Conservation (phyloP, 2,888 invertebrate genomes). For the Drosophila birchii region DNA sequence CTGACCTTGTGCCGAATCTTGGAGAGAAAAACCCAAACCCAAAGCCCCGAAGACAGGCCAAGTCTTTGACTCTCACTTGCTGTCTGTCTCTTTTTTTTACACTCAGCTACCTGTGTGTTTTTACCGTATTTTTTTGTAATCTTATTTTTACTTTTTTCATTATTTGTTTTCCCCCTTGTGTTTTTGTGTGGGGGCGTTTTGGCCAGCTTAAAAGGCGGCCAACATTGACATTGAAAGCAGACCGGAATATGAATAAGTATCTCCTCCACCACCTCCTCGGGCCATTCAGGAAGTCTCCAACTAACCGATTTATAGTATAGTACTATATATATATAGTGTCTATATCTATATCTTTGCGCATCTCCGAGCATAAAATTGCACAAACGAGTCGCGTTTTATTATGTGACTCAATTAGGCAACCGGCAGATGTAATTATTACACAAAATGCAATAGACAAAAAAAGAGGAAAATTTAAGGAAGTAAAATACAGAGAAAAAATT, state of each 20-base stretch:
- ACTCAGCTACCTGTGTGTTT: constrained; percentile 2
- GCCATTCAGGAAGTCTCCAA: constrained; percentile 41
- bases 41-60: constrained; percentile 25
- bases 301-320: not conserved
- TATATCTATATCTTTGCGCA: constrained; percentile 33
- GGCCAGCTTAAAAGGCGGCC: constrained; percentile 5
- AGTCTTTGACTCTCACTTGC: constrained; percentile 31
- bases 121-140: constrained; percentile 1
- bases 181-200: constrained; percentile 28
- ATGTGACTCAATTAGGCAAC: constrained; percentile 67
- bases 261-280: constrained; percentile 19
- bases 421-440: constrained; percentile 24
- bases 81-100: not conserved
- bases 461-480: not conserved
- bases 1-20: constrained; percentile 77
- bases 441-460: not conserved
- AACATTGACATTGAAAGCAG: constrained; percentile 72
- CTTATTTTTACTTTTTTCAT: constrained; percentile 8
- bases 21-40: constrained; percentile 28
- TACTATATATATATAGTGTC: not conserved
- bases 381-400: constrained; percentile 41
- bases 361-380: constrained; percentile 63
- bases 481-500: not conserved
- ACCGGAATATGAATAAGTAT: constrained; percentile 55
- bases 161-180: not conserved